These are phyloP conservation scores for Thera britannica DNA, from an alignment of 2,888 invertebrate genomes.

Conservation along the genomic window DNA sequence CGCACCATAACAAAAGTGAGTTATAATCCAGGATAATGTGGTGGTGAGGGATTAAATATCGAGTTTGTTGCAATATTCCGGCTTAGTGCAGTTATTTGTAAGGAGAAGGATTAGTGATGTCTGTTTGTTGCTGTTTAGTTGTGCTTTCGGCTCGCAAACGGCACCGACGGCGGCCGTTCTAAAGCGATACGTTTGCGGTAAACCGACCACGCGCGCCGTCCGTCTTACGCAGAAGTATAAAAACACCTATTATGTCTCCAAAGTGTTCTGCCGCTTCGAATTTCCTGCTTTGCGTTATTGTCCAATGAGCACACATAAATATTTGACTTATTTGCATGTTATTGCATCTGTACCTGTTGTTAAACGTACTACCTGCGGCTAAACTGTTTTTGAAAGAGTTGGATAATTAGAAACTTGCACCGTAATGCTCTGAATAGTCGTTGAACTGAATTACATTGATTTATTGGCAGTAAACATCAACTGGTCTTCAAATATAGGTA, in stretches of 20 bases:
- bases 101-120: conserved; percentile 73
- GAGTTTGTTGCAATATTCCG: conserved; percentile 76
- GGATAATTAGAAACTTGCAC: conserved; percentile 22
- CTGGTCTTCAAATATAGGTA: conserved; percentile 37
- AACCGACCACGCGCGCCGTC: conserved; percentile 51
- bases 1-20: conserved; percentile 70
- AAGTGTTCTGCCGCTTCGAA: conserved; percentile 49
- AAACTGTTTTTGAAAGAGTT: conserved; percentile 25
- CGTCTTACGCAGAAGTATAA: conserved; percentile 68
- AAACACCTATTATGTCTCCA: conserved; percentile 56
- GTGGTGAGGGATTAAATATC: conserved; percentile 71
- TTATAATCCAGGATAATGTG: conserved; percentile 76
- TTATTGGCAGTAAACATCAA: conserved; percentile 22
- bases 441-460: conserved; percentile 28
- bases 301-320: conserved; percentile 47
- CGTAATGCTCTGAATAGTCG: conserved; percentile 16
- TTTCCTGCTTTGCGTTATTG: conserved; percentile 50
- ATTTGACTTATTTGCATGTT: conserved; percentile 35
- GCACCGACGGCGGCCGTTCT: conserved; percentile 44
- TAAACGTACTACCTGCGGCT: conserved; percentile 7
- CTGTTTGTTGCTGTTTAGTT: conserved; percentile 68
- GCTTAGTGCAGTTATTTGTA: conserved; percentile 70
- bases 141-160: conserved; percentile 50
- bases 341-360: conserved; percentile 31
- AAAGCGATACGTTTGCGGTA: conserved; percentile 51